phyloP scores from a whole-genome alignment of 2,888 invertebrate species.

The Colletes collaris region DNA sequence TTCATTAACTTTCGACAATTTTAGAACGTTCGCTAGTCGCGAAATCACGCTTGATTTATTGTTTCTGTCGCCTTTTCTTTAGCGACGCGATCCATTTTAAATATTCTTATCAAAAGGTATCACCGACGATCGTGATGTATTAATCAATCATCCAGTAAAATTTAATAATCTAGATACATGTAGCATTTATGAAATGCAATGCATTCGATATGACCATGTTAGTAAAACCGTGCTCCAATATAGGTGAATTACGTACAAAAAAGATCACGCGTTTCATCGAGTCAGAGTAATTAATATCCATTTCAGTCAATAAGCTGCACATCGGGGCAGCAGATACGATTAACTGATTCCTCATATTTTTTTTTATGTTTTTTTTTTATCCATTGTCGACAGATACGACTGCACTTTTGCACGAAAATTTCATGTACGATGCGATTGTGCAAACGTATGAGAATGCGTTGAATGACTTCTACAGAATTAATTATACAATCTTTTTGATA shows the following conservation, averaged over 20 bases:
- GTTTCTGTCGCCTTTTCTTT: not conserved
- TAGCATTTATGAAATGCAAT: not conserved
- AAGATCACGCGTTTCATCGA: conserved; percentile 4
- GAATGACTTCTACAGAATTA: conserved; percentile 21
- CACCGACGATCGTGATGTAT: not conserved
- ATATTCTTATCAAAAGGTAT: no score
- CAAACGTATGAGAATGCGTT: not conserved
- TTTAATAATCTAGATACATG: conserved; percentile 10
- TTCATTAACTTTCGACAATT: no score
- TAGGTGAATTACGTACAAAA: conserved; percentile 13
- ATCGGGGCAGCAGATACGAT: not conserved
- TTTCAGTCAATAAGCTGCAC: conserved; percentile 23
- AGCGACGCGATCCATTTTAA: no score
- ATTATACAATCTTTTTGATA: conserved; percentile 20
- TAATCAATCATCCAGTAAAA: not conserved
- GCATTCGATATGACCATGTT: not conserved
- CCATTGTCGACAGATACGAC: not conserved
- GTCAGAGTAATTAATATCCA: conserved; percentile 26
- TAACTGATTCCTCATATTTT: not conserved
- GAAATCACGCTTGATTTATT: no score
- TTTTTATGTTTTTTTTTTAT: not conserved
- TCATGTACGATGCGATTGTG: not conserved
- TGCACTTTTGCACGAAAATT: not conserved
- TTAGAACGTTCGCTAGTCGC: no score
- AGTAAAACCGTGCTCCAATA: not conserved